These are phyloP conservation scores for Dryobota labecula DNA, from an alignment of 2,888 invertebrate genomes.

Conservation along the genomic window DNA sequence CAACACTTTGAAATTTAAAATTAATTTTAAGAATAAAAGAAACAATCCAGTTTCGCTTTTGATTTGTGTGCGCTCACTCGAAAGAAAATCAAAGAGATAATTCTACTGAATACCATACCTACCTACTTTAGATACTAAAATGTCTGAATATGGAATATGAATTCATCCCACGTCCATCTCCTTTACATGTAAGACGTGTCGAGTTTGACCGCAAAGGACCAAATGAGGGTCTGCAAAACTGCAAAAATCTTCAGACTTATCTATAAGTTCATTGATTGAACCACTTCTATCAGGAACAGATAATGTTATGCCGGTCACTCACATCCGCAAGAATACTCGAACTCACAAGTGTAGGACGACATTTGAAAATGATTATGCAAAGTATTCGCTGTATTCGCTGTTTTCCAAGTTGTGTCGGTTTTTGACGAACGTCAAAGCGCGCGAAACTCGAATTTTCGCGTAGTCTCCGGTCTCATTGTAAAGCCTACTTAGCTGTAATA, in stretches of 20 bases:
- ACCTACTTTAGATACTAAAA: neutral
- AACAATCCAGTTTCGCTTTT: neutral
- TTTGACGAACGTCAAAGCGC: too few species aligned
- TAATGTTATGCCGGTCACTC: too few species aligned
- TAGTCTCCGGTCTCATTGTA: too few species aligned
- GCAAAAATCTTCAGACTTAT: neutral
- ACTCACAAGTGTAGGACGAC: too few species aligned
- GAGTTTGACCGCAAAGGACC: conserved; percentile 17
- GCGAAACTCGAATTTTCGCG: too few species aligned
- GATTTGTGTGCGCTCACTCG: neutral
- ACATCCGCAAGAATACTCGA: too few species aligned
- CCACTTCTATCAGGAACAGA: neutral
- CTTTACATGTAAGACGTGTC: neutral
- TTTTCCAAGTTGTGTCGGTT: too few species aligned
- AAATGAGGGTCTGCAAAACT: conserved; percentile 23
- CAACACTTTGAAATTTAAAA: neutral
- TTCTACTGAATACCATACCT: neutral
- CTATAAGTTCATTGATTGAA: neutral
- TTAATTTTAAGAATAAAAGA: neutral
- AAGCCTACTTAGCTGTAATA: too few species aligned
- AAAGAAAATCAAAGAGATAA: neutral
- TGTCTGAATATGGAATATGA: neutral
- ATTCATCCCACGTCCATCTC: conserved; percentile 24
- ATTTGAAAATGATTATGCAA: too few species aligned
- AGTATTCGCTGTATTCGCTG: too few species aligned